Base-by-base conservation (phyloP, 2,888 invertebrate genomes). In the Syrista parreyssii region DNA sequence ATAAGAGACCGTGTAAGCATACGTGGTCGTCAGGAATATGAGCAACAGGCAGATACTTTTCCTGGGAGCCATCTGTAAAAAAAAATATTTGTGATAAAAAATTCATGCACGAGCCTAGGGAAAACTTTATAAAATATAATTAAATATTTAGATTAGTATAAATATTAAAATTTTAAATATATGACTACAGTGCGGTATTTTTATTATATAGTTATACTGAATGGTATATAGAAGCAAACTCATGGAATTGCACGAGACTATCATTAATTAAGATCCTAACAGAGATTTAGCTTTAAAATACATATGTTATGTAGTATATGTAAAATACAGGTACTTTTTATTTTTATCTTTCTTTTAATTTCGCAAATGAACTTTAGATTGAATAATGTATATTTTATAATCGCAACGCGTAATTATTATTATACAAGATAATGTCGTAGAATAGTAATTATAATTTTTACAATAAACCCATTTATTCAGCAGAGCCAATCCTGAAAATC, bases 41-140 rank as follows among this genome's bases (percentile, higher is more conserved):
- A 90, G 82, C 77, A 90, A 82, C 81, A 87, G 82, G 84, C 85
- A 86, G 75, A 88, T 80, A 82, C 81, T 83, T 81, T 85, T 89
- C 83, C 84, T 82, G 84, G 85, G 84, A 87, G 86, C 84, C 91
- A 91, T 91, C 91, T 91, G 88, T 72, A 89, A 90, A 78, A 85
- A 23, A 55, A 40, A 40, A 0, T 55, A 55, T 55, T 55, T 23
- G 4, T 15, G 6, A 55, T 23, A 55, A 55, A 23, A 6, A 6
- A 55, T 55, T 55, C 6, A 2, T 23, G 6, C 23, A 55, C 6
- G 23, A 55, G 2, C 6, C 23, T 23, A 55, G 23, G 55, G 6
- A 55, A 55, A 9, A 23, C 23, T 23, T 23, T 55, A 9, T 15
- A 23, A 23, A 55, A 55, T 55, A 55, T 55, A 55, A 55, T 55